Evolutionary conservation across 2,113 vertebrate genomes (phyloP).

Genomic region (Chaenocephalus aceratus): DNA sequence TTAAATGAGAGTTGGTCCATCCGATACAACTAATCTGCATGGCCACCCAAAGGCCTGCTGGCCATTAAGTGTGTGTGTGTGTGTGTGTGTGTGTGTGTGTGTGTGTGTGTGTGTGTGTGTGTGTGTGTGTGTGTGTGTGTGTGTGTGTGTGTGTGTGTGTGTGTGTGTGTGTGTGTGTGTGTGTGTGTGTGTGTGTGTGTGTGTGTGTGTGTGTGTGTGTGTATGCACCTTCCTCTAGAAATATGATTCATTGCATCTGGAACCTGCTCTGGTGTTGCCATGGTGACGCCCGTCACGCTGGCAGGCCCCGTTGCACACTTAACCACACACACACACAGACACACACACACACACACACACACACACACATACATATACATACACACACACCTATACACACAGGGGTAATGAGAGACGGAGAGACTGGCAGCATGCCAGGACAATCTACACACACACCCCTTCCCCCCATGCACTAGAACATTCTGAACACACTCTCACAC

Average conservation of each 20-base stretch:
- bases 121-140: conserved; percentile 9
- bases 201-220: conserved; percentile 10
- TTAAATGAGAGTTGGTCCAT: conserved; percentile 81
- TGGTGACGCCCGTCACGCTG: conserved; percentile 72
- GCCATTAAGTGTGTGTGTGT: conserved; percentile 44
- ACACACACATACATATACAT: no score
- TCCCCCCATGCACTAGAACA: conserved; percentile 61
- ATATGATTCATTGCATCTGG: conserved; percentile 74
- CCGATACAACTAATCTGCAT: conserved; percentile 81
- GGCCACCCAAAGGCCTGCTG: conserved; percentile 72
- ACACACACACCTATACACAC: conserved; percentile 43
- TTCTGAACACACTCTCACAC: conserved; percentile 51
- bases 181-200: conserved; percentile 16
- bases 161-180: not conserved
- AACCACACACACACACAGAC: conserved; percentile 20
- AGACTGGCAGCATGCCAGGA: conserved; percentile 83
- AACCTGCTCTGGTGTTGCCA: conserved; percentile 77
- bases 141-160: conserved; percentile 14
- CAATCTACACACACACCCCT: conserved; percentile 41
- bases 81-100: conserved; percentile 15
- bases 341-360: conserved; percentile 26
- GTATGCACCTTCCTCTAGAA: conserved; percentile 69
- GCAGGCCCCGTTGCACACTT: conserved; percentile 44
- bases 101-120: conserved; percentile 8
- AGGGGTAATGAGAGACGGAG: conserved; percentile 76